Conservation (phyloP, 2,797 vertebrate species). For the Chelon labrosus region DNA sequence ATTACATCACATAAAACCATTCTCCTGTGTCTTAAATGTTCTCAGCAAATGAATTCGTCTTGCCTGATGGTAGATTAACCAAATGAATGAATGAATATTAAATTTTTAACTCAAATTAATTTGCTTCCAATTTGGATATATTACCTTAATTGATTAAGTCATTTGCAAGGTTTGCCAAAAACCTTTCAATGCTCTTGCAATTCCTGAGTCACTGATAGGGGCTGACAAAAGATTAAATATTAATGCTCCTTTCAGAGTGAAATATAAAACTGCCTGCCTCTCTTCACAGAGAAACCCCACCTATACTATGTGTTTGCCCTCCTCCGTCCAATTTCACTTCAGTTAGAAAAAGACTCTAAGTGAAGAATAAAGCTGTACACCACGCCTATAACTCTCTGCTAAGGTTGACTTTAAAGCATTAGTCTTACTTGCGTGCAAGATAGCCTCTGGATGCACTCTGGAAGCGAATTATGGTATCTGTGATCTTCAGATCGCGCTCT, state of each 20-base stretch:
- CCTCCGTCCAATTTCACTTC: slow-evolving; percentile 1
- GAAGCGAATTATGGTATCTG: slow-evolving; percentile 94
- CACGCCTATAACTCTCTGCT: neutral
- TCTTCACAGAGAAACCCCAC: slow-evolving; percentile 12
- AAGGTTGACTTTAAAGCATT: neutral
- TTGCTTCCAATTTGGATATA: slow-evolving; percentile 10
- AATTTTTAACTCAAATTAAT: too few relatives aligned
- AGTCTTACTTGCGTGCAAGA: slow-evolving; percentile 88
- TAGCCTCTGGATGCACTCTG: slow-evolving; percentile 91
- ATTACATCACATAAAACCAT: too few relatives aligned
- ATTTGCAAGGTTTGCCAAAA: slow-evolving; percentile 28
- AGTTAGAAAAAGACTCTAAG: neutral
- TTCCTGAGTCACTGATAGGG: slow-evolving; percentile 41
- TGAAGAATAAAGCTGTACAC: too few relatives aligned
- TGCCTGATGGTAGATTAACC: too few relatives aligned
- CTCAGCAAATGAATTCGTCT: too few relatives aligned
- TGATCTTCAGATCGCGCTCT: slow-evolving; percentile 94
- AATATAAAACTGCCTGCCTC: slow-evolving; percentile 44
- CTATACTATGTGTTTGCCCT: neutral
- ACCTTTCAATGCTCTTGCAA: slow-evolving; percentile 29
- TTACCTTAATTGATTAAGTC: slow-evolving; percentile 30
- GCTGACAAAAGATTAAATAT: slow-evolving; percentile 53
- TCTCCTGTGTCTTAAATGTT: too few relatives aligned
- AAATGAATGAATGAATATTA: neutral
- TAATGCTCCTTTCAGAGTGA: slow-evolving; percentile 49